Conservation (phyloP, 1,140 invertebrate genomes). For the Matsumurasca onukii region DNA sequence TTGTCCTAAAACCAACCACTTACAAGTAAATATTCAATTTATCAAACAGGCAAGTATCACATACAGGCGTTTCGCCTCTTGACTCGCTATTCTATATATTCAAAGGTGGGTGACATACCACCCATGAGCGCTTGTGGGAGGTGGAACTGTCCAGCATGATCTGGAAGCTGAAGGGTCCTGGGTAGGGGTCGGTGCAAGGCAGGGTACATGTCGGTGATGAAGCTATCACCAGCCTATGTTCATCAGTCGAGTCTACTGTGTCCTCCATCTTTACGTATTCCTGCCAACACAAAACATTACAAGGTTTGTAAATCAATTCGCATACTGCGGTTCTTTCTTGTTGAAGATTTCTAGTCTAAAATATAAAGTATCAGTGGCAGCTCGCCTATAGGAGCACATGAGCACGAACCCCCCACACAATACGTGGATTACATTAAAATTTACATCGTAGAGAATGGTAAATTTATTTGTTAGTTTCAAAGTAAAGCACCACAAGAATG, state of each 20-base stretch:
- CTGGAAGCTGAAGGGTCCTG: slow-evolving; percentile 46
- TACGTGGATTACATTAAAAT: too few relatives aligned
- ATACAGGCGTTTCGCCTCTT: too few relatives aligned
- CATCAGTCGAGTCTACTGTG: slow-evolving; percentile 7
- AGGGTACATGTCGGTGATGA: slow-evolving; percentile 36
- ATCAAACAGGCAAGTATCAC: too few relatives aligned
- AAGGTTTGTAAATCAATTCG: background rate
- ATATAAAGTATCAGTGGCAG: background rate
- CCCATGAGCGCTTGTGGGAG: slow-evolving; percentile 43
- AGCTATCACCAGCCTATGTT: slow-evolving; percentile 5
- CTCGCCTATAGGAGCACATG: too few relatives aligned
- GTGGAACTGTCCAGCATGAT: slow-evolving; percentile 42
- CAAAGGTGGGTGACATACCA: slow-evolving; percentile 48
- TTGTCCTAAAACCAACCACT: too few relatives aligned
- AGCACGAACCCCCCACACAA: background rate
- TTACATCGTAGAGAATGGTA: too few relatives aligned
- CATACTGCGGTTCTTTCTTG: background rate
- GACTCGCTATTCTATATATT: too few relatives aligned
- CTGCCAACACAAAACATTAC: background rate
- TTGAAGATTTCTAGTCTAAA: background rate
- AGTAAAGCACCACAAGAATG: too few relatives aligned
- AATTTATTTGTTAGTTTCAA: too few relatives aligned
- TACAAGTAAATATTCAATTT: too few relatives aligned
- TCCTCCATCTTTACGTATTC: slow-evolving; percentile 9
- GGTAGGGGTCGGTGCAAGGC: slow-evolving; percentile 45